Base-by-base conservation (phyloP, 1,140 invertebrate species). In the Linepithema humile region DNA sequence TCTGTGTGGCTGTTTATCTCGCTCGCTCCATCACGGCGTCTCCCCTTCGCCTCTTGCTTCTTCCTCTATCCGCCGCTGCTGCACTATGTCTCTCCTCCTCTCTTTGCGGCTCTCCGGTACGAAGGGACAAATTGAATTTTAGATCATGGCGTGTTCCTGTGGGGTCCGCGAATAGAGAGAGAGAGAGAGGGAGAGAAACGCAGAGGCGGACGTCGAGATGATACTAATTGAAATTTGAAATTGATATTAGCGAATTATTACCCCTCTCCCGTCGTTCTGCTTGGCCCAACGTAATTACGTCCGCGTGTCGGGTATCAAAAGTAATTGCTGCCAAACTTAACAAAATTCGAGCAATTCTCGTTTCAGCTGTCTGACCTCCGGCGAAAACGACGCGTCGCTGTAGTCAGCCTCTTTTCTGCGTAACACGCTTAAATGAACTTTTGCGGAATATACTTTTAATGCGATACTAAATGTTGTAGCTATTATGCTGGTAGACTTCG, bases 221-320 rank as follows among this genome's bases (percentile, higher is more conserved):
- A 94, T 94, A 93, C 94, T 94, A 94, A 94, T 94, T 94, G 94
- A 94, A 94, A 94, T 94, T 94, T 94, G 94, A 94, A 94, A 94
- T 94, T 94, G 94, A 94, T 94, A 94, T 94, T 94, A 94, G 93
- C 93, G 92, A 93, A 94, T 94, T 94, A 93, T 93, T 94, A 92
- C 89, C 89, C 86, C 88, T 87, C 85, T 86, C 84, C 65, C 87
- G 87, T 87, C 75, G 75, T 91, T 90, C 85, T 70, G 73, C 75
- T 89, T 90, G 84, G 87, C 83, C 74, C 89, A 93, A 93, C 89
- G 90, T 88, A 92, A 94, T 94, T 94, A 94, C 89, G 85, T 57
- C 89, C 91, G 91, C 93, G 92, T 93, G 92, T 91, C 90, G 91
- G 89, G 87, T 91, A 92, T 92, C 91, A 92, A 92, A 92, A 92